A percentile compares a stretch with the other conserved stretches of the same genome.
Conservation (phyloP, 2,888 invertebrate genomes). For the Apotomis capreana region DNA sequence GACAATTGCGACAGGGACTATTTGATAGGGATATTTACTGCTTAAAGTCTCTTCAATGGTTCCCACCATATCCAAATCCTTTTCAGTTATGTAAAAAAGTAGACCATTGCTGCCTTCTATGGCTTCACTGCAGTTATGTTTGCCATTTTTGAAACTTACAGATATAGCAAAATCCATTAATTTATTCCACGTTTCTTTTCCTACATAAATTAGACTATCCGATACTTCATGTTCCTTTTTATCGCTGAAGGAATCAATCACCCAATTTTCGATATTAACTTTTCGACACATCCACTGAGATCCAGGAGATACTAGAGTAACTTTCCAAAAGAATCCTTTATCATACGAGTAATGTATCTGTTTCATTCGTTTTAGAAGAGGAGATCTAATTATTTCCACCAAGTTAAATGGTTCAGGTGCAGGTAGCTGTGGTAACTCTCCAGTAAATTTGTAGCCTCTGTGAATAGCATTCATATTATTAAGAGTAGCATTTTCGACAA, state of each 20-base stretch:
- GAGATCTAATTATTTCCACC: conserved; percentile 75
- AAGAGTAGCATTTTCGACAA: conserved; percentile 63
- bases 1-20: conserved; percentile 72
- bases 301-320: conserved; percentile 83
- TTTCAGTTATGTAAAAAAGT: conserved; percentile 67
- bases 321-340: conserved; percentile 84
- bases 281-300: conserved; percentile 70
- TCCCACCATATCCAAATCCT: conserved; percentile 55
- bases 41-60: conserved; percentile 64
- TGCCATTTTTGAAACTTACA: conserved; percentile 64
- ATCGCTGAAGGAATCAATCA: conserved; percentile 75
- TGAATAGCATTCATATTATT: conserved; percentile 73
- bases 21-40: conserved; percentile 69
- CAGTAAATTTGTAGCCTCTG: conserved; percentile 70
- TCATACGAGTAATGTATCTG: conserved; percentile 74
- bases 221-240: conserved; percentile 65
- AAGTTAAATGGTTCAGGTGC: conserved; percentile 67
- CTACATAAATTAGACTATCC: conserved; percentile 67
- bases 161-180: conserved; percentile 78
- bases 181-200: conserved; percentile 76
- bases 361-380: conserved; percentile 75
- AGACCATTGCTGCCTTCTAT: conserved; percentile 74
- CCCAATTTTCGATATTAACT: conserved; percentile 76
- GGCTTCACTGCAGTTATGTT: conserved; percentile 59
- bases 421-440: conserved; percentile 64